phyloP scores from a whole-genome alignment of 1,140 invertebrate genomes.

The Oppia nitens region DNA sequence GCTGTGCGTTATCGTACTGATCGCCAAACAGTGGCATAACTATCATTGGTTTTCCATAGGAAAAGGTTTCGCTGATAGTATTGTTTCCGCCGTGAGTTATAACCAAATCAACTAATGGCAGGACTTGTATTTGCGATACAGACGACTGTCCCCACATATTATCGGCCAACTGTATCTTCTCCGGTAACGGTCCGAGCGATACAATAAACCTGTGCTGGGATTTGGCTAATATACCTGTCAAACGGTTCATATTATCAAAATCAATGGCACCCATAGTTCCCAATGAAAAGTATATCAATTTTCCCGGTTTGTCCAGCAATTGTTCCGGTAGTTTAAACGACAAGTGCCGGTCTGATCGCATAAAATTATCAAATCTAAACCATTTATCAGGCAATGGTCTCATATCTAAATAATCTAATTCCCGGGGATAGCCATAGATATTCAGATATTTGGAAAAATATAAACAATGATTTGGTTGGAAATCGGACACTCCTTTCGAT shows the following conservation, averaged over 20 bases:
- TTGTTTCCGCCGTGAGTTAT: no score
- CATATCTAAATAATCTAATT: conserved; percentile 12
- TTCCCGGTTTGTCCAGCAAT: background rate
- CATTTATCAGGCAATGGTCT: background rate
- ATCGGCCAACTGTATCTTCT: conserved; percentile 1
- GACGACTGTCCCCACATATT: conserved; percentile 13
- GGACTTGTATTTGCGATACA: conserved; percentile 9
- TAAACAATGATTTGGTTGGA: no score
- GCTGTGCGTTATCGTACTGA: no score
- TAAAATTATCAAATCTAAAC: background rate
- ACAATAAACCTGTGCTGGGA: no score
- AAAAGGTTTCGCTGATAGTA: conserved; percentile 11
- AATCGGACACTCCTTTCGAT: no score
- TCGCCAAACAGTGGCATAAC: no score
- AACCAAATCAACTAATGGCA: no score
- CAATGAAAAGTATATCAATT: no score
- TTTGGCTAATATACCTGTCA: background rate
- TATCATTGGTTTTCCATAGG: conserved; percentile 10
- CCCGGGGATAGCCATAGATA: conserved; percentile 8
- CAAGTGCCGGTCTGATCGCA: background rate
- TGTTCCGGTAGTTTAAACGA: conserved; percentile 1
- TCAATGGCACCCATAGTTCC: conserved; percentile 20
- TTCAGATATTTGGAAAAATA: conserved; percentile 7
- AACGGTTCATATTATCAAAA: conserved; percentile 10
- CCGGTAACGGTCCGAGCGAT: conserved; percentile 1